Evolutionary conservation across 2,797 vertebrate genomes (phyloP).

Genomic region (Gallirallus australis): DNA sequence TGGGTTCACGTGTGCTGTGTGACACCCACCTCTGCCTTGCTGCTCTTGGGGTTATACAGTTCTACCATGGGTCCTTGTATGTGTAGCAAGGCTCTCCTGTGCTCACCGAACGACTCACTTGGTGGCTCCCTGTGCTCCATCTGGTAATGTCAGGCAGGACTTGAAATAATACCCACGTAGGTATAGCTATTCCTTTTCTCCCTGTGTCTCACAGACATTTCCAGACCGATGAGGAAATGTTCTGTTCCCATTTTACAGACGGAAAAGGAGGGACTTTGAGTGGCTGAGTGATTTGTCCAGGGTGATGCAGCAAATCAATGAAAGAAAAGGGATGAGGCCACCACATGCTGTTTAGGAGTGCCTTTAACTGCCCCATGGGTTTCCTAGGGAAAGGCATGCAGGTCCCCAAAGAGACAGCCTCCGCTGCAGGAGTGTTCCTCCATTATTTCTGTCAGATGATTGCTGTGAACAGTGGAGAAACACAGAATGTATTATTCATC

Average conservation of each 20-base stretch:
- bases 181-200: background rate
- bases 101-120: background rate
- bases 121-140: background rate
- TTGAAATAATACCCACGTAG: background rate
- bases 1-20: accelerated
- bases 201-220: background rate
- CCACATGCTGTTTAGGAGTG: background rate
- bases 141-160: background rate
- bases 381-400: conserved; percentile 1
- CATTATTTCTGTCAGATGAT: conserved; percentile 44
- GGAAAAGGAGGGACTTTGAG: background rate
- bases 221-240: background rate
- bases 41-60: background rate
- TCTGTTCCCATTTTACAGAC: background rate
- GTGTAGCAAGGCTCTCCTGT: background rate
- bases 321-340: background rate
- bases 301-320: conserved; percentile 23
- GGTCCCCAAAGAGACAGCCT: conserved; percentile 6
- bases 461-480: conserved; percentile 37
- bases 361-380: background rate
- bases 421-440: background rate
- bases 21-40: background rate
- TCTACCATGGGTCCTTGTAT: accelerated
- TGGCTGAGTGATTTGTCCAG: background rate
- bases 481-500: conserved; percentile 67